These are phyloP conservation scores for Coenonympha glycerion DNA, from an alignment of 2,888 invertebrate species.

Conservation along the genomic window DNA sequence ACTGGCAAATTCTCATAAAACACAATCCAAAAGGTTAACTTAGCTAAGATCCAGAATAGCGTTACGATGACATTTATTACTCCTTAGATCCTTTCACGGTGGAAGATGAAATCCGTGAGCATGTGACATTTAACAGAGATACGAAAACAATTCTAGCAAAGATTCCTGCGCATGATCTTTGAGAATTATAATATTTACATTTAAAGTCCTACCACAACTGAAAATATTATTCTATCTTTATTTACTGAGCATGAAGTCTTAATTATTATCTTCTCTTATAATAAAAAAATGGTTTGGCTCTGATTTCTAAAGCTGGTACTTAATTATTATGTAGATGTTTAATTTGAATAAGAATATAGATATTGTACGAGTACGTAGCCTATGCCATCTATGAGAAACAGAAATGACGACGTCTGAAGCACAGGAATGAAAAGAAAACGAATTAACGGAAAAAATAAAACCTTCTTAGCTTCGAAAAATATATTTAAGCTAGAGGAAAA, in stretches of 20 bases:
- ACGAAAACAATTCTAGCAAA: conserved; percentile 4
- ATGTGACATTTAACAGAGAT: conserved; percentile 54
- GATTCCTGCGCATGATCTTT: neutral
- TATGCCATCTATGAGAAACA: no score
- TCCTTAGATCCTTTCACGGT: conserved; percentile 54
- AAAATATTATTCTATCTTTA: neutral
- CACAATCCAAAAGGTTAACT: conserved; percentile 29
- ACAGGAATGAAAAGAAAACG: no score
- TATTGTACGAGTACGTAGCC: no score
- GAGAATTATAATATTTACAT: neutral
- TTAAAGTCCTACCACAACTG: neutral
- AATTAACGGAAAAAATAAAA: no score
- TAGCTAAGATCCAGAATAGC: conserved; percentile 47
- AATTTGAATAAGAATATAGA: no score
- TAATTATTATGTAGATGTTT: no score
- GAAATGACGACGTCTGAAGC: no score
- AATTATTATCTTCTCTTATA: no score
- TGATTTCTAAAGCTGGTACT: no score
- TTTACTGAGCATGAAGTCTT: no score
- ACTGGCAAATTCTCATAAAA: conserved; percentile 5
- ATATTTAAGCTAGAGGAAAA: neutral
- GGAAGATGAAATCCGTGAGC: conserved; percentile 24
- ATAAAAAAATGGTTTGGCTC: no score
- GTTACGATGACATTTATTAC: conserved; percentile 62
- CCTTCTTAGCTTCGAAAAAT: no score